These are phyloP conservation scores for Proterorhinus semilunaris DNA, from an alignment of 2,113 vertebrate species.

Conservation along the genomic window DNA sequence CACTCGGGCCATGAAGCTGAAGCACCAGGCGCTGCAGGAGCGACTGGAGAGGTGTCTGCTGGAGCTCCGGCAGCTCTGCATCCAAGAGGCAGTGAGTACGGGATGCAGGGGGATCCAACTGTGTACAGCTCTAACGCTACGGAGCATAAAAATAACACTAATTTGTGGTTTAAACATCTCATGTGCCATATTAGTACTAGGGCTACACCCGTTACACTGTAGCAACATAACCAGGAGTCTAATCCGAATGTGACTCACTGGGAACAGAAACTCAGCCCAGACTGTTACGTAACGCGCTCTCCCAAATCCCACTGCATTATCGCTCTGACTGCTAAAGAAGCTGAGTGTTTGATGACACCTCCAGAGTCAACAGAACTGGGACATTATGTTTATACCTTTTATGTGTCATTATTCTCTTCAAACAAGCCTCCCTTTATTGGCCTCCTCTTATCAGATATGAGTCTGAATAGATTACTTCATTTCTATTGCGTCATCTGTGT, in stretches of 20 bases:
- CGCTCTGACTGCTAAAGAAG: conserved; percentile 15
- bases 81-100: conserved; percentile 80
- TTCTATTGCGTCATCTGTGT: not conserved
- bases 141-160: too few species aligned
- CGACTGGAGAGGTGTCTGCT: conserved; percentile 80
- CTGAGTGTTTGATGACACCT: conserved; percentile 22
- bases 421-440: not conserved
- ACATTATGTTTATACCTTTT: conserved; percentile 8
- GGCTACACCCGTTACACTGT: not conserved
- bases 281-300: conserved; percentile 5
- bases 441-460: not conserved
- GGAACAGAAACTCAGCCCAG: conserved; percentile 3
- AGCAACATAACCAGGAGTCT: conserved; percentile 12
- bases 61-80: conserved; percentile 86
- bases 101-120: not conserved
- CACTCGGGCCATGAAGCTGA: conserved; percentile 78
- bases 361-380: not conserved
- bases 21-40: conserved; percentile 82
- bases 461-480: not conserved
- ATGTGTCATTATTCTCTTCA: not conserved
- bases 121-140: too few species aligned
- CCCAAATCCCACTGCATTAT: not conserved
- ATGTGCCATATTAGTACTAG: too few species aligned
- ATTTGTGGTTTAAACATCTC: too few species aligned
- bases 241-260: not conserved